A percentile compares a stretch with the other conserved stretches of the same genome.
Conservation (phyloP, 2,888 invertebrate species). For the Meteorus colon region DNA sequence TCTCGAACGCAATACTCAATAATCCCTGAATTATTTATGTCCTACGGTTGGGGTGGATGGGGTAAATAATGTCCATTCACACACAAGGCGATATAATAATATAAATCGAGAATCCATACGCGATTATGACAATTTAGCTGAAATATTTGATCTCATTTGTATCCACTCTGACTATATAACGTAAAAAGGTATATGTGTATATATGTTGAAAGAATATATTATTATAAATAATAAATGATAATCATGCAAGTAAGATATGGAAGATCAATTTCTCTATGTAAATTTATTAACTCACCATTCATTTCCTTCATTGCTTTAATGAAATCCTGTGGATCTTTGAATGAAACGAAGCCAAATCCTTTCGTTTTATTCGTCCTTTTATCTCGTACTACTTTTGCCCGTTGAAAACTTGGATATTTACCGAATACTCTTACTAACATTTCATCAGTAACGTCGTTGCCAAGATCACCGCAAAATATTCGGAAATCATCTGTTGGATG, state of each 20-base stretch:
- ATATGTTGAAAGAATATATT: not conserved
- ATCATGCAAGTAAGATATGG: not conserved
- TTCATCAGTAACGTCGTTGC: conserved; percentile 99
- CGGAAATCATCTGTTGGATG: conserved; percentile 89
- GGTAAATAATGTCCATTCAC: conserved; percentile 66
- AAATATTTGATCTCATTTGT: too few relatives aligned
- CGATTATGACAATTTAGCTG: too few relatives aligned
- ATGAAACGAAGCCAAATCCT: conserved; percentile 99
- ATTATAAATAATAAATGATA: conserved; percentile 19
- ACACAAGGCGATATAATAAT: too few relatives aligned
- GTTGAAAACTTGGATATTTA: conserved; percentile 93
- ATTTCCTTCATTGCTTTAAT: conserved; percentile 99
- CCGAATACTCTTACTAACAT: conserved; percentile 96
- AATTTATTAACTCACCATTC: conserved; percentile 84
- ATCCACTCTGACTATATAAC: too few relatives aligned
- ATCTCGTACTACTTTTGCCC: conserved; percentile 96
- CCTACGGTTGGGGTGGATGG: conserved; percentile 76
- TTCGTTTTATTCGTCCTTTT: conserved; percentile 98
- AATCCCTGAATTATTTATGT: conserved; percentile 75
- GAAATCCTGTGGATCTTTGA: conserved; percentile 97
- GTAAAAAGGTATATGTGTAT: too few relatives aligned
- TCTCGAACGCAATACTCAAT: conserved; percentile 70
- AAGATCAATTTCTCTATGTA: not conserved
- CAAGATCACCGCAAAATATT: conserved; percentile 99
- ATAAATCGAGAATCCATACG: too few relatives aligned